Conservation (phyloP, 2,797 vertebrate genomes). For the Chromobotia macracanthus region DNA sequence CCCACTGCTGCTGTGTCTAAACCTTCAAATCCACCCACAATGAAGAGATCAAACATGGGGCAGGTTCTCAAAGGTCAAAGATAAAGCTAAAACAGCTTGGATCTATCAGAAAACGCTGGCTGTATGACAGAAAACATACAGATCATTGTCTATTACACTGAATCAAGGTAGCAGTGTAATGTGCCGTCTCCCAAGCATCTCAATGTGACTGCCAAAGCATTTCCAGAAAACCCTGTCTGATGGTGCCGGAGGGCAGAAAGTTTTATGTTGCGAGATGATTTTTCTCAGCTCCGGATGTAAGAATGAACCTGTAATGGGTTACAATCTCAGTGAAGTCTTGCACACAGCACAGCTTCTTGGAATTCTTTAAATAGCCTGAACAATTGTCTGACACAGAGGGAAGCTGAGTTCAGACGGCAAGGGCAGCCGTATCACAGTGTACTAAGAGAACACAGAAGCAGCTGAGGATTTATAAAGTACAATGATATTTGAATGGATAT, state of each 20-base stretch:
- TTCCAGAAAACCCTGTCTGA: conserved; percentile 5
- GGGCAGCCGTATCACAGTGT: not conserved
- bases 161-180: not conserved
- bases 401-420: not conserved
- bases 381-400: not conserved
- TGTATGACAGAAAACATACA: conserved; percentile 17
- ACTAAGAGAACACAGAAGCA: conserved; percentile 6
- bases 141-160: not conserved
- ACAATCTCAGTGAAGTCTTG: not conserved
- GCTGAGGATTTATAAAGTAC: not conserved
- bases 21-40: conserved; percentile 19
- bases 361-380: conserved; percentile 19
- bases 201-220: not conserved
- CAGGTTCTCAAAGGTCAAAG: conserved; percentile 6
- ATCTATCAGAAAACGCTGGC: not conserved
- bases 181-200: not conserved
- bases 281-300: not conserved
- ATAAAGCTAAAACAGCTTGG: conserved; percentile 3
- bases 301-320: not conserved
- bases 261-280: not conserved
- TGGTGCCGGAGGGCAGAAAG: not conserved
- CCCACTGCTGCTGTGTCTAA: not conserved
- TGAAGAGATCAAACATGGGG: conserved; percentile 9
- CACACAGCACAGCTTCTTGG: not conserved
- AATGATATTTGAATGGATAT: too few relatives aligned